Evolutionary conservation across 2,888 invertebrate genomes (phyloP), one percentile per base, ranked within the genome.

Genomic region (Odontocerum albicorne): DNA sequence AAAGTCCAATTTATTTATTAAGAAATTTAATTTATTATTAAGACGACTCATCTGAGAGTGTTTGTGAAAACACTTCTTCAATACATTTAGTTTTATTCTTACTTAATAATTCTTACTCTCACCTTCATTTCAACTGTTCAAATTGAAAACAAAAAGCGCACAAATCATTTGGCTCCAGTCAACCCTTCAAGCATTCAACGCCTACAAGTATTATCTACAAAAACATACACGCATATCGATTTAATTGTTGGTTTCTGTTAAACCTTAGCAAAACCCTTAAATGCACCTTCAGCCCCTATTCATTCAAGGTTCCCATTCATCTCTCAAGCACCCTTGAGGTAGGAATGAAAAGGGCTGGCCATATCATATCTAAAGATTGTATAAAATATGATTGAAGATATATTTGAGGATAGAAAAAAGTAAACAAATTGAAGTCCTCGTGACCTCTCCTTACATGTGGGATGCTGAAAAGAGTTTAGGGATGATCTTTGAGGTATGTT

Each of bases 261-360:
- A 17, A 15, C 10, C 17, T 27, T 33, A 8, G 35, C 1, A 33
- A 10, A 15, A 21, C 46, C 35, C 19, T 32, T 19, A 44, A 32
- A 31, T 44, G 44, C 44, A 44, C 20, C 44, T 44, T 46, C 33
- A 46, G 27, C 46, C 46, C 46, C 35, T 44, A 13, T 19, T 13
- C 3, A 13, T 19, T 13, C 3, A n/a, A 33, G 17, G 35, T 12
- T 13, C 20, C 20, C 46, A n/a, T 21, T 33, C 32, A 35, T n/a
- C 8, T 19, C 6, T 27, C 27, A 27, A 27, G 27, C 10, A 10
- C 10, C 4, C 6, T 13, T 19, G n/a, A 32, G 20, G 19, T 46
- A 35, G 35, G 21, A 16, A 17, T 31, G 33, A 20, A 21, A 4
- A 21, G 13, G 46, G 35, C 15, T 15, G 43, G 10, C 8, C 21